These are phyloP conservation scores for Eulacestoma nigropectus DNA, from an alignment of 2,113 vertebrate genomes.

Conservation along the genomic window DNA sequence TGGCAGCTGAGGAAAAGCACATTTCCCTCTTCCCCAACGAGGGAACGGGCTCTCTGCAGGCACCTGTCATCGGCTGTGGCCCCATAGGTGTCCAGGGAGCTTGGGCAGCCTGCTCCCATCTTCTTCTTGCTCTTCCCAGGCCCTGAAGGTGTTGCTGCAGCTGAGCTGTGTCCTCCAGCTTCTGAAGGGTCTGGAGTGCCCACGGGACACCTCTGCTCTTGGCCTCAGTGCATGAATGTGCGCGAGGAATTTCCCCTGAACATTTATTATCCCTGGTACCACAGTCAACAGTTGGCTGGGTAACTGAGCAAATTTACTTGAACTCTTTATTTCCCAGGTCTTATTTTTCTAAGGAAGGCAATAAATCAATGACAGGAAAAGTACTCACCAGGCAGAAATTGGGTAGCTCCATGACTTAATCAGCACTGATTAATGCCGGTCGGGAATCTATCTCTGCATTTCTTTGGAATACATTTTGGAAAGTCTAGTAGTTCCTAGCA, in stretches of 20 bases:
- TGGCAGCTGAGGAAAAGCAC: background rate
- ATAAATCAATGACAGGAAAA: conserved; percentile 68
- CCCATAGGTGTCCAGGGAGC: background rate
- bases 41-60: background rate
- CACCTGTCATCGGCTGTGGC: rapidly evolving
- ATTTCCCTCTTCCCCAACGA: background rate
- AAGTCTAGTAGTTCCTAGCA: conserved; percentile 34
- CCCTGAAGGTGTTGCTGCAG: background rate
- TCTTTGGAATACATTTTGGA: conserved; percentile 64
- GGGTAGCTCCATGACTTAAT: conserved; percentile 67
- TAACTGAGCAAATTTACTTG: conserved; percentile 62
- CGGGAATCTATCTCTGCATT: conserved; percentile 57
- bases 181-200: background rate
- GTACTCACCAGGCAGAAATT: conserved; percentile 68
- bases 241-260: background rate
- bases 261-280: conserved; percentile 50
- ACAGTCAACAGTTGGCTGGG: conserved; percentile 55
- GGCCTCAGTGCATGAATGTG: background rate
- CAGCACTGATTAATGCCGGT: conserved; percentile 66
- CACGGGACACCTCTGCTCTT: background rate
- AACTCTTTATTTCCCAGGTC: conserved; percentile 63
- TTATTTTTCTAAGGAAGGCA: conserved; percentile 64
- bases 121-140: background rate
- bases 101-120: background rate
- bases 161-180: background rate